Base-by-base conservation (phyloP, 2,797 vertebrate species). In the Coregonus ussuriensis region DNA sequence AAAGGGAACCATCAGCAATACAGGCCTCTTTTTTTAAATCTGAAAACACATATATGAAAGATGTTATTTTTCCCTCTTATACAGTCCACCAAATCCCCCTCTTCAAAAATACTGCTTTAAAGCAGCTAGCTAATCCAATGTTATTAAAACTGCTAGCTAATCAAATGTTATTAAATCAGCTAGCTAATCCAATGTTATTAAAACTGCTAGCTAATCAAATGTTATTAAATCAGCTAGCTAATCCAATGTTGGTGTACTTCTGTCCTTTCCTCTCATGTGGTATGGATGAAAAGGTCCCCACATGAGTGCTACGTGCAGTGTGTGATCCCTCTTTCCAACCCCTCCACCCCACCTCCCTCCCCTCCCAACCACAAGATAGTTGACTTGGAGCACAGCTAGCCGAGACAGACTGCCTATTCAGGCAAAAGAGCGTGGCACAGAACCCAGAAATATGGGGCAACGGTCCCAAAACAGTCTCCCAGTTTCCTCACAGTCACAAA, bases 391-490 rank as follows among this genome's bases (percentile, higher is more conserved):
- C 2, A 77, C 72, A 62, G 71, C 83, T 82, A 80, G 78, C 16
- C 18, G 74, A 89, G 77, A 85, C 82, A 85, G 87, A 84, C 79
- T 65, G 74, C 68, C 73, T 76, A 89, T 92, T 90, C 81, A 88
- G 66, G 67, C 62, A 52, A 86, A 71, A 86, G 80, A 79, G 47
- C 77, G 70, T 73, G 56, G 74, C 73, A 74, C 72, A 65, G 66
- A 62, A 81, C 21, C 7, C 56, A 74, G 80, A 81, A 70, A 90
- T 87, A 6, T 88, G 80, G 91, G 82, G 74, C 81, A 93, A 89
- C 91, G 90, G 90, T 89, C 80, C 82, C 83, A 37, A 82, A 83
- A 87, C 84, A 47, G 41, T 88, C 59, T 51, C 77, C 79, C 76
- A 9, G 68, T 78, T 80, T 85, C 79, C 71, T 84, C 25, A 72